These are phyloP conservation scores for Hirtodrosophila trivittata DNA, from an alignment of 2,888 invertebrate species.

Conservation along the genomic window DNA sequence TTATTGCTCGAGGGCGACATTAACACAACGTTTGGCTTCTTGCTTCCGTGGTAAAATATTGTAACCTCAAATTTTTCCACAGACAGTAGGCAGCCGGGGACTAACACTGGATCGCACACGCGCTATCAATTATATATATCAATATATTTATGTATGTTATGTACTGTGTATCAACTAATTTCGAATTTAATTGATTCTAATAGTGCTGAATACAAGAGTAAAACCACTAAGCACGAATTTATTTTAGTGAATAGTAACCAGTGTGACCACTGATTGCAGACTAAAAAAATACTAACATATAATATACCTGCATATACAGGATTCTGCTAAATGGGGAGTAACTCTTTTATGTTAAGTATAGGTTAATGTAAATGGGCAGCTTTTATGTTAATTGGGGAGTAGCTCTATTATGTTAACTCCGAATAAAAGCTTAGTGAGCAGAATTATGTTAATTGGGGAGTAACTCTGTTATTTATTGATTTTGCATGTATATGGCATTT, in stretches of 20 bases:
- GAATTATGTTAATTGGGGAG: constrained; percentile 28
- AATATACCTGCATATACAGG: neutral
- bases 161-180: constrained; percentile 22
- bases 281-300: constrained; percentile 3
- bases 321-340: constrained; percentile 30
- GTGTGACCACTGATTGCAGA: constrained; percentile 24
- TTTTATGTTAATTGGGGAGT: neutral
- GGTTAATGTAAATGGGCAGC: no score
- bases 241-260: constrained; percentile 34
- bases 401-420: neutral
- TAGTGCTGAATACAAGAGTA: constrained; percentile 19
- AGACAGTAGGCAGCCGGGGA: constrained; percentile 21
- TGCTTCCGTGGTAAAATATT: constrained; percentile 65
- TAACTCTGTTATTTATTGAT: neutral
- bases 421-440: neutral
- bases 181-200: constrained; percentile 23
- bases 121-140: neutral
- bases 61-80: constrained; percentile 69
- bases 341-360: no score
- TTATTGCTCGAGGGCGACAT: constrained; percentile 50
- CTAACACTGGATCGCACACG: constrained; percentile 6
- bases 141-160: neutral
- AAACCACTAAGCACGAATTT: constrained; percentile 45
- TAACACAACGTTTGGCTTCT: constrained; percentile 55
- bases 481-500: no score